Percentiles rank a stretch among this genome's conserved stretches.
These are phyloP conservation scores for Habropoda laboriosa DNA, from an alignment of 1,140 invertebrate species.

Conservation along the genomic window DNA sequence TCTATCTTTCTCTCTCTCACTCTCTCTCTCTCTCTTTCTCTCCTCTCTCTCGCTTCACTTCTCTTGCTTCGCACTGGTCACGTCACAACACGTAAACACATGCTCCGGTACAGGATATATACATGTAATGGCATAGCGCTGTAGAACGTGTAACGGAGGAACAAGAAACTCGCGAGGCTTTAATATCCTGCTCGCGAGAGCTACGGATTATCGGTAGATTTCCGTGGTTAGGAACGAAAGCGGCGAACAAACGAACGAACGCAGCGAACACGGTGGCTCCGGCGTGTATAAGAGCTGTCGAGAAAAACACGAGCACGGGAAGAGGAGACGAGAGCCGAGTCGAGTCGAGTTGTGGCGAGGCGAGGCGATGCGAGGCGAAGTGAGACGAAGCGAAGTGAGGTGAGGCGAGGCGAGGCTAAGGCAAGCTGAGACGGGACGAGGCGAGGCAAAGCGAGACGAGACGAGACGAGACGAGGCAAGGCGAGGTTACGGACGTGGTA, in stretches of 20 bases:
- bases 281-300: conserved; percentile 25
- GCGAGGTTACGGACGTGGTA: background rate
- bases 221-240: conserved; percentile 26
- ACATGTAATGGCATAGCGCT: background rate
- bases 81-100: conserved; percentile 52
- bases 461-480: background rate
- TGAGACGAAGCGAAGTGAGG: background rate
- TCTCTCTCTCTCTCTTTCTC: background rate
- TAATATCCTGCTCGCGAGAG: conserved; percentile 10
- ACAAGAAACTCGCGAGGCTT: conserved; percentile 25
- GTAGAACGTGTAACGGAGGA: conserved; percentile 4
- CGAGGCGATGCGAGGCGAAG: background rate
- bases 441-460: background rate
- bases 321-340: conserved; percentile 18
- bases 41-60: background rate
- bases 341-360: background rate
- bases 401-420: conserved; percentile 1
- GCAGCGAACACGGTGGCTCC: conserved; percentile 26
- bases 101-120: background rate
- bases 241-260: too few species aligned
- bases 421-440: background rate
- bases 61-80: conserved; percentile 33
- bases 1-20: background rate
- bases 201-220: conserved; percentile 16
- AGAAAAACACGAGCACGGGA: conserved; percentile 40